Evolutionary conservation across 2,888 invertebrate genomes (phyloP).

Genomic region (Lasius platythorax): DNA sequence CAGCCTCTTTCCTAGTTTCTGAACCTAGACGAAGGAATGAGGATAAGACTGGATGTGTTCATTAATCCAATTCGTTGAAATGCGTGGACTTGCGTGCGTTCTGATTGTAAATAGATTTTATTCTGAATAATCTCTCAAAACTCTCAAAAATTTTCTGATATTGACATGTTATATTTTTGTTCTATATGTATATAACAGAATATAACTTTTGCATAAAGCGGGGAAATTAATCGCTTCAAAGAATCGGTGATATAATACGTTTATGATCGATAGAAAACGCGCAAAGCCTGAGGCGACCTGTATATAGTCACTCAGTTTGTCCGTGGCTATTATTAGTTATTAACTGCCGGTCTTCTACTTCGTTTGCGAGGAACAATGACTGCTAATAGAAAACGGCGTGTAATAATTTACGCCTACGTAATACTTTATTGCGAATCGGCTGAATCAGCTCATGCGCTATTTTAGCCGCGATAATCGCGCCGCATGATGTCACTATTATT

Average conservation of each 20-base stretch:
- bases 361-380: slow-evolving; percentile 31
- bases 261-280: background rate
- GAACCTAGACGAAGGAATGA: background rate
- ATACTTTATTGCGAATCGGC: slow-evolving; percentile 33
- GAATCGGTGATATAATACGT: slow-evolving; percentile 1
- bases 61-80: slow-evolving; percentile 20
- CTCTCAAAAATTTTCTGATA: background rate
- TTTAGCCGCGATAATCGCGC: slow-evolving; percentile 26
- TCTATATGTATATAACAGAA: background rate
- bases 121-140: background rate
- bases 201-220: background rate
- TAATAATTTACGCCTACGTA: slow-evolving; percentile 14
- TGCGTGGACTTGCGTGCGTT: background rate
- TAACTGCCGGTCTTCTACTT: slow-evolving; percentile 28
- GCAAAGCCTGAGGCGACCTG: background rate
- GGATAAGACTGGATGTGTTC: background rate
- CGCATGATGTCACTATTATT: slow-evolving; percentile 56
- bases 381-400: slow-evolving; percentile 7
- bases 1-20: slow-evolving; percentile 57
- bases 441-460: slow-evolving; percentile 52
- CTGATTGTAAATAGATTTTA: background rate
- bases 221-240: background rate
- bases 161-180: background rate
- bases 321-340: slow-evolving; percentile 38
- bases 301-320: background rate